Percentiles rank a stretch among this genome's conserved stretches.
phyloP scores from a whole-genome alignment of 2,797 vertebrate genomes.

The Hemibagrus guttatus region DNA sequence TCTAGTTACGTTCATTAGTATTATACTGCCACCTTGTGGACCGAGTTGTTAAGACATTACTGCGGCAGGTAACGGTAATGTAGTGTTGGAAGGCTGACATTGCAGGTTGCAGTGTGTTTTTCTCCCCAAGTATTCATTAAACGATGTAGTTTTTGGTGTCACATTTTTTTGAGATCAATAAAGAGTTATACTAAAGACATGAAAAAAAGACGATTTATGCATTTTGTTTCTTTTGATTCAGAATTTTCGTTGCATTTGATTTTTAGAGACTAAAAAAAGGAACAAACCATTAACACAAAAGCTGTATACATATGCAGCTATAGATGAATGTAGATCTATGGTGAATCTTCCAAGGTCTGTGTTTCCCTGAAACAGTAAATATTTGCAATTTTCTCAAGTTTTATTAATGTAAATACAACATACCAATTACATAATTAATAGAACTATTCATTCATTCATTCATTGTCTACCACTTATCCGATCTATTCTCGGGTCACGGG shows the following conservation, averaged over 20 bases:
- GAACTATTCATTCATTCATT: too few relatives aligned
- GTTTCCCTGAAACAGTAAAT: background rate
- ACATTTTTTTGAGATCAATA: background rate
- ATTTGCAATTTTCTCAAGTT: background rate
- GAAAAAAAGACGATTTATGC: background rate
- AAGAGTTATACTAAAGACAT: background rate
- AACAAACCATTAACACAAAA: background rate
- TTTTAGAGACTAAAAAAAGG: background rate
- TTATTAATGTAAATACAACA: background rate
- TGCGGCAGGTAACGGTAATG: background rate
- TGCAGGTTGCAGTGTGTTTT: background rate
- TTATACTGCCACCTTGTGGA: conserved; percentile 25
- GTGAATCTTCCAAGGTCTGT: background rate
- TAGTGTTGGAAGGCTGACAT: background rate
- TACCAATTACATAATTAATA: background rate
- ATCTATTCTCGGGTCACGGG: too few relatives aligned
- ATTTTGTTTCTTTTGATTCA: too few relatives aligned
- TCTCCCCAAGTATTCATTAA: background rate
- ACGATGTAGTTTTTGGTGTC: background rate
- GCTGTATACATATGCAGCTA: background rate
- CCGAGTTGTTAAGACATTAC: background rate
- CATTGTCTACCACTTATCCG: too few relatives aligned
- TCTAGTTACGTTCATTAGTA: too few relatives aligned
- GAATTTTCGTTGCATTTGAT: background rate
- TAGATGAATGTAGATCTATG: background rate